Evolutionary conservation across 2,888 invertebrate species (phyloP).

Genomic region (Caenorhabditis angaria): DNA sequence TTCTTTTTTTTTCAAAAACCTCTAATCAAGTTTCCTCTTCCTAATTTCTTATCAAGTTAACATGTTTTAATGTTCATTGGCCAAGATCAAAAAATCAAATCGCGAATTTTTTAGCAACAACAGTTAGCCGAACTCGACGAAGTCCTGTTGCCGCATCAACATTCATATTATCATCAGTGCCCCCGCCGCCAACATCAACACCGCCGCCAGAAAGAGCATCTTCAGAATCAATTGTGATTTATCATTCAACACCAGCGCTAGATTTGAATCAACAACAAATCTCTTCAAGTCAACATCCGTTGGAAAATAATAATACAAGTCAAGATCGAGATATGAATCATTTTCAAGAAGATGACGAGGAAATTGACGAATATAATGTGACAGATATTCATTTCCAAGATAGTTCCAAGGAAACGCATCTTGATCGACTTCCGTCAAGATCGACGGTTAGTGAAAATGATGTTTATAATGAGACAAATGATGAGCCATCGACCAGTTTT

Average conservation of each 20-base stretch:
- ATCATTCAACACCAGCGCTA: neutral
- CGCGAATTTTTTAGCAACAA: slow-evolving; percentile 23
- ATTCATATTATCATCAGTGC: slow-evolving; percentile 11
- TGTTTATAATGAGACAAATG: slow-evolving; percentile 31
- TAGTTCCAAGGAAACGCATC: slow-evolving; percentile 22
- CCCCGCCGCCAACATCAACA: slow-evolving; percentile 20
- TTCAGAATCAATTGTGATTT: slow-evolving; percentile 14
- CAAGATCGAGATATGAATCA: slow-evolving; percentile 1
- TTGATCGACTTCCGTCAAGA: slow-evolving; percentile 35
- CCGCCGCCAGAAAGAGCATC: slow-evolving; percentile 23
- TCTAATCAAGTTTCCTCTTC: no score
- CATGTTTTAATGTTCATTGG: no score
- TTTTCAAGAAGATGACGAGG: slow-evolving; percentile 16
- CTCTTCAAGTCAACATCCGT: no score
- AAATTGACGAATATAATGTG: slow-evolving; percentile 26
- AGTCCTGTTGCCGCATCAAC: slow-evolving; percentile 30
- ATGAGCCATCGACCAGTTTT: slow-evolving; percentile 42
- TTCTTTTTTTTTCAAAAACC: no score
- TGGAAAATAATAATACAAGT: neutral
- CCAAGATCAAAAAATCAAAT: neutral
- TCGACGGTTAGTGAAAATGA: slow-evolving; percentile 42
- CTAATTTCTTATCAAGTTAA: no score
- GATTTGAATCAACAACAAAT: no score
- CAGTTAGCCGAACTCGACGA: slow-evolving; percentile 33
- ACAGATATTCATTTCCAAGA: slow-evolving; percentile 27